Percentiles rank a stretch among this genome's conserved stretches.
phyloP scores from a whole-genome alignment of 2,888 invertebrate species.

The Nowickia ferox region DNA sequence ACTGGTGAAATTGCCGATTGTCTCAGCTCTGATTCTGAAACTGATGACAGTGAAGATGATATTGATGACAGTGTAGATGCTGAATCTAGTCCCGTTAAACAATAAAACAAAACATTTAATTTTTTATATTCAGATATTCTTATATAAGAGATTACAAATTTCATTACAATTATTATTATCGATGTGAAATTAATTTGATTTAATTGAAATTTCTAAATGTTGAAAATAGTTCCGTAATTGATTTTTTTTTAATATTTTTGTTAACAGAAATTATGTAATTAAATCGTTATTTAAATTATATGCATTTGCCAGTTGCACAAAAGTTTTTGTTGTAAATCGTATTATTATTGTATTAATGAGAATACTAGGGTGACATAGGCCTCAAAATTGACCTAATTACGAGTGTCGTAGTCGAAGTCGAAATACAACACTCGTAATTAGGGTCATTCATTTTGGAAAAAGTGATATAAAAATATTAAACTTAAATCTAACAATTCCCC shows the following conservation, averaged over 20 bases:
- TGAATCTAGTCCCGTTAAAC: conserved; percentile 8
- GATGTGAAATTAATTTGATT: conserved; percentile 26
- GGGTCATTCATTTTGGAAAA: no score
- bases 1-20: conserved; percentile 91
- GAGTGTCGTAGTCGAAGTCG: no score
- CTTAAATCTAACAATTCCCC: no score
- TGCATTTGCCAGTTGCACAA: no score
- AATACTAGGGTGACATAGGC: no score
- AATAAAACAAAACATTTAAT: conserved; percentile 10
- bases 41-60: conserved; percentile 76
- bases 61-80: conserved; percentile 27
- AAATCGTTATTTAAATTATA: not conserved
- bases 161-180: conserved; percentile 17
- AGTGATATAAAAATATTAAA: no score
- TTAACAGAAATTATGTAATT: not conserved
- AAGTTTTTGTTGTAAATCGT: no score
- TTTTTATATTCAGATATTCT: not conserved
- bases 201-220: conserved; percentile 16
- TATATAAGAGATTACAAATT: conserved; percentile 13
- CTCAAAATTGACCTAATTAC: no score
- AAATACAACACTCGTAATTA: no score
- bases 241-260: conserved; percentile 5
- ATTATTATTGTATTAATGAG: no score
- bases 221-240: conserved; percentile 9
- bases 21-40: conserved; percentile 76